Percentiles rank a stretch among this genome's conserved stretches.
phyloP scores from a whole-genome alignment of 2,797 vertebrate genomes.

The Galago senegalensis region DNA sequence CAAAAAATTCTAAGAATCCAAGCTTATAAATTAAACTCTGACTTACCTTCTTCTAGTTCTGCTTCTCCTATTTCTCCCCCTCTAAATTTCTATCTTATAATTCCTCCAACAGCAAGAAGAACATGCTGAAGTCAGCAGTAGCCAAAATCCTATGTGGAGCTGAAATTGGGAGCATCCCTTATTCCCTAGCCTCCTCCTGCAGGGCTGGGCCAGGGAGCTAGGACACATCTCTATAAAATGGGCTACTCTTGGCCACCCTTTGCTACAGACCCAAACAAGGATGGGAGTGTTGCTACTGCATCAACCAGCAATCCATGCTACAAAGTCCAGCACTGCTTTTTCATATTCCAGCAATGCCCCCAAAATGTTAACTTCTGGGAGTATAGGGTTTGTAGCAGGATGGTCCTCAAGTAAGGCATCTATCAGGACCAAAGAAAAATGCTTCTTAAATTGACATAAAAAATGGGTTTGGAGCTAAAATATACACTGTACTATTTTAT shows the following conservation, averaged over 20 bases:
- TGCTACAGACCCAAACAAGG: not conserved
- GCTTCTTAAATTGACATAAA: conserved; percentile 46
- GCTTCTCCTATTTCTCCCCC: not conserved
- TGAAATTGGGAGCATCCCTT: not conserved
- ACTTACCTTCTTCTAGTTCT: not conserved
- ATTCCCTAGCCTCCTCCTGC: not conserved
- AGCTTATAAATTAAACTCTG: not conserved
- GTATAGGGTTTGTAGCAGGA: not conserved
- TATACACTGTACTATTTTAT: conserved; percentile 48
- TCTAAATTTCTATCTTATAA: conserved; percentile 18
- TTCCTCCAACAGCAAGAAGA: conserved; percentile 48
- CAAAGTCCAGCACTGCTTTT: not conserved
- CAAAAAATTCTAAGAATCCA: conserved; percentile 7
- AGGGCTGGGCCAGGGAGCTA: not conserved
- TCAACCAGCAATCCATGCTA: not conserved
- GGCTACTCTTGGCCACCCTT: not conserved
- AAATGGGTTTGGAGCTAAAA: conserved; percentile 50
- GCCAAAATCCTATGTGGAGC: not conserved
- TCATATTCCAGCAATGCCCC: not conserved
- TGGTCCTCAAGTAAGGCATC: not conserved
- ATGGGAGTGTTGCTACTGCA: not conserved
- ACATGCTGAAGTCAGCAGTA: conserved; percentile 14
- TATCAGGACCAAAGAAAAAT: conserved; percentile 6
- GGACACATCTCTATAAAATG: not conserved
- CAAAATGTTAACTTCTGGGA: conserved; percentile 20